Evolutionary conservation across 2,113 vertebrate species (phyloP), one percentile per base, ranked within the genome.

Genomic region (Megalops atlanticus): DNA sequence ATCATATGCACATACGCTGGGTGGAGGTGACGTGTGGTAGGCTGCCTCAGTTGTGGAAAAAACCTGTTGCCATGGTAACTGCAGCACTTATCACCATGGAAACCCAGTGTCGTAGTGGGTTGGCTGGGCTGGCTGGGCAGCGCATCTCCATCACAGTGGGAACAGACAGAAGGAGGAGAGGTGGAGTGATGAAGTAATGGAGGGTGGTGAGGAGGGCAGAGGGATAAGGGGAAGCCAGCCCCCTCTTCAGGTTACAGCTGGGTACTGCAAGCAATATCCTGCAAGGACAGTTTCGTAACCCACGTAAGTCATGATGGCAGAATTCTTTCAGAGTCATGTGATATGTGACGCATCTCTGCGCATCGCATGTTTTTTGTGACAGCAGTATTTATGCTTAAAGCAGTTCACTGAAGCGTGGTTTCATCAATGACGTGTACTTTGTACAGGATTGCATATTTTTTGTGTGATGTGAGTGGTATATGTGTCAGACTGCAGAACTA

Each of bases 241-340:
- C 87, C 90, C 81, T 85, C 91, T 92, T 86, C 79, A 91, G 92
- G 85, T 92, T 81, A 94, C 89, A 94, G 76, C 36, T 76, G 69
- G 71, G 90, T 92, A 78, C 4, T 89, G 83, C 81, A 85, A 41
- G 70, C 31, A 58, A 85, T 16, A 40, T 89, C 87, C 91, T 94
- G 86, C 81, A 77, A 81, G 33, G 54, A 76, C 54, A 81, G 41
- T 76, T 69, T 21, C 11, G 36, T 68, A 81, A 47, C 31, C 11
- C 52, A 27, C 40, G 24, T 73, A 41, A 11, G 38, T 27, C 70
- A 27, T 38, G 21, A 15, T 10, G 40, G 12, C 5, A 68, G 43
- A 68, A 1, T 24, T 82, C 54, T 87, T 75, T 73, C 70, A 69
- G 35, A 21, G 41, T 27, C 5, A 68, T 11, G 21, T 7, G n/a